Conservation (phyloP, 2,113 vertebrate genomes). For the Lepisosteus oculatus region DNA sequence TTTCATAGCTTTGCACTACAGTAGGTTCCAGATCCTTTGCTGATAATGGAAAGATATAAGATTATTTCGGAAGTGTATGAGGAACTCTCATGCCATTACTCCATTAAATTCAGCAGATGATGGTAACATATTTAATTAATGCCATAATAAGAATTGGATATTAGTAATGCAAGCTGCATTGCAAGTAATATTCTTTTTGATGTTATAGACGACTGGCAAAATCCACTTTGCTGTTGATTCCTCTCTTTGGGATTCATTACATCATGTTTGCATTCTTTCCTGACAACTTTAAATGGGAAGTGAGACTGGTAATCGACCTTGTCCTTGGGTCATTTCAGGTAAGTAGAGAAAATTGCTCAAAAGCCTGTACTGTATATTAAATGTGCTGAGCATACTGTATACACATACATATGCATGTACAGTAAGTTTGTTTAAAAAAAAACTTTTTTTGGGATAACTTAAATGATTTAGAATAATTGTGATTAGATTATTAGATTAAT, state of each 20-base stretch:
- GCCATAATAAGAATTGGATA: too few relatives aligned
- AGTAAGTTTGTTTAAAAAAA: not conserved
- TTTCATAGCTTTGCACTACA: too few relatives aligned
- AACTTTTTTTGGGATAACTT: not conserved
- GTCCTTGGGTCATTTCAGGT: conserved; percentile 94
- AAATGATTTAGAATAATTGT: not conserved
- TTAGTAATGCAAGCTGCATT: too few relatives aligned
- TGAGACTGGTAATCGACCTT: conserved; percentile 85
- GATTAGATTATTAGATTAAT: too few relatives aligned
- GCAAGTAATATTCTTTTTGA: conserved; percentile 21
- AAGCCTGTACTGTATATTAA: not conserved
- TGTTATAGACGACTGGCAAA: conserved; percentile 86
- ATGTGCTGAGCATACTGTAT: not conserved
- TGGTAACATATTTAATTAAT: too few relatives aligned
- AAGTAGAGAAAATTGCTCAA: conserved; percentile 18
- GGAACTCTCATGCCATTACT: too few relatives aligned
- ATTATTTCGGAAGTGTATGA: too few relatives aligned
- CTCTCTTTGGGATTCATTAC: conserved; percentile 93
- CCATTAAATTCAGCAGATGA: too few relatives aligned
- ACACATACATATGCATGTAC: not conserved
- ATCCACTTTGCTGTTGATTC: conserved; percentile 94
- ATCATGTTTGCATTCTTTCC: conserved; percentile 93
- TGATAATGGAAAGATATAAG: too few relatives aligned
- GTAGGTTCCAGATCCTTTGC: too few relatives aligned
- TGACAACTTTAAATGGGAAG: conserved; percentile 75